A percentile compares a stretch with the other conserved stretches of the same genome.
phyloP scores from a whole-genome alignment of 2,888 invertebrate genomes.

The Elysia crispata region DNA sequence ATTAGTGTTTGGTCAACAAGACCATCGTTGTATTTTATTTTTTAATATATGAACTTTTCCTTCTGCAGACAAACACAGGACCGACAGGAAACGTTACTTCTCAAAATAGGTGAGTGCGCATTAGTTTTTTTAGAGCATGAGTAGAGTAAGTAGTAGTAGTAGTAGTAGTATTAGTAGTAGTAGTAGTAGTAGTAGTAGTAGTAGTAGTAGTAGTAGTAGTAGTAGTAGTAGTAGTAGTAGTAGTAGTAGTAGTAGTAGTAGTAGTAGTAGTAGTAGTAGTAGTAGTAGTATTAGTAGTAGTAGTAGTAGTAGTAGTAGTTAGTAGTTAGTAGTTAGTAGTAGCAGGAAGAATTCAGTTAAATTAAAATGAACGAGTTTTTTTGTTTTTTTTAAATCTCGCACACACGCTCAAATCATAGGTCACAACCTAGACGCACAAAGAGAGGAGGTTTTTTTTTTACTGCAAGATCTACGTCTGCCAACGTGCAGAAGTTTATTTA shows the following conservation, averaged over 20 bases:
- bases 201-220: constrained; percentile 21
- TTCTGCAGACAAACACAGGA: constrained; percentile 55
- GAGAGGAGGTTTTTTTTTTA: neutral
- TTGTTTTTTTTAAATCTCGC: no score
- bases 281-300: no score
- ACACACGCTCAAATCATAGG: no score
- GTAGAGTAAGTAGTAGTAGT: neutral
- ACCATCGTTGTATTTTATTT: no score
- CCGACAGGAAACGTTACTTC: constrained; percentile 35
- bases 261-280: neutral
- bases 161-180: no score
- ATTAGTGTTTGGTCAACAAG: no score
- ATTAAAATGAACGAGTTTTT: constrained; percentile 11
- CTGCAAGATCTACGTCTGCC: no score
- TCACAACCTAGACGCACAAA: no score
- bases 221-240: constrained; percentile 20
- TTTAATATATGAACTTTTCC: neutral
- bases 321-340: no score
- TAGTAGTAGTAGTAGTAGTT: no score
- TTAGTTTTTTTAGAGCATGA: neutral
- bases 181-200: constrained; percentile 7
- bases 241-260: neutral
- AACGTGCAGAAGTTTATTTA: no score
- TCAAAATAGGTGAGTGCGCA: constrained; percentile 6
- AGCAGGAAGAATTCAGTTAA: neutral